phyloP scores from a whole-genome alignment of 2,888 invertebrate genomes.

The Lysandra bellargus region DNA sequence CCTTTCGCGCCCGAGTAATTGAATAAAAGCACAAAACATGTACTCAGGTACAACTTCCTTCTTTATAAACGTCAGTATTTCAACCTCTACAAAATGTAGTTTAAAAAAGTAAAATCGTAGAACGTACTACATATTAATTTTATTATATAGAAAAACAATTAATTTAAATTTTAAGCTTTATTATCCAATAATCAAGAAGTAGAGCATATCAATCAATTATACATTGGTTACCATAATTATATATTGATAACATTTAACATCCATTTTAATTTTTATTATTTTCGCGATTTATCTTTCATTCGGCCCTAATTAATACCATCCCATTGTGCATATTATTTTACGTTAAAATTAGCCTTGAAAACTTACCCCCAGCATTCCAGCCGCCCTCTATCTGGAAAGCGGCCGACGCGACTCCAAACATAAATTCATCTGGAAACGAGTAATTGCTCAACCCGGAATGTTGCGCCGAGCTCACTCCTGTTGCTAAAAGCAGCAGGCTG shows the following conservation, averaged over 20 bases:
- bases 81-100: neutral
- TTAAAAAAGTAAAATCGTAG: neutral
- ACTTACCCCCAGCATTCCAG: conserved; percentile 74
- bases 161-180: too few relatives aligned
- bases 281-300: too few relatives aligned
- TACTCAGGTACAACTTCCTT: neutral
- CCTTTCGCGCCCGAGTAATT: neutral
- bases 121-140: neutral
- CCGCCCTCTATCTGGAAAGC: conserved; percentile 83
- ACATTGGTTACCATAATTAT: too few relatives aligned
- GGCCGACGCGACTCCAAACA: conserved; percentile 82
- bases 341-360: too few relatives aligned
- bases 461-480: conserved; percentile 50
- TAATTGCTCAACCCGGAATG: conserved; percentile 61
- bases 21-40: neutral
- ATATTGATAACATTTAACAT: too few relatives aligned
- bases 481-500: conserved; percentile 58
- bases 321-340: too few relatives aligned
- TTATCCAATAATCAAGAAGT: too few relatives aligned
- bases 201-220: too few relatives aligned
- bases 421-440: conserved; percentile 79
- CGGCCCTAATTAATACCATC: too few relatives aligned
- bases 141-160: too few relatives aligned
- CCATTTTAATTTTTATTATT: too few relatives aligned
- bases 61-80: neutral